Conservation (phyloP, 2,888 invertebrate genomes). For the Laspeyria flexula region DNA sequence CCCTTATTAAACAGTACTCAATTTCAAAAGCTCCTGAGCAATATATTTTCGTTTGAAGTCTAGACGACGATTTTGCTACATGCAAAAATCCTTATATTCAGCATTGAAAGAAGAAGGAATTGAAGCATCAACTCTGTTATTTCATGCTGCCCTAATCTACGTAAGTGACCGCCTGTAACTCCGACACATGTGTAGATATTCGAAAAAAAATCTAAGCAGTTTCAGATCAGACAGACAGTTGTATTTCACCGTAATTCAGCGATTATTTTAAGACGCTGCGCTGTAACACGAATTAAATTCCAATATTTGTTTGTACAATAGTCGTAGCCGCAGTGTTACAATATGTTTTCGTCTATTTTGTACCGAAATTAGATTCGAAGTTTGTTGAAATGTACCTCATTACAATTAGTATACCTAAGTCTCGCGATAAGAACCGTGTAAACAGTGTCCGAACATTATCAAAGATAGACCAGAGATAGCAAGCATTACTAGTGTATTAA, state of each 20-base stretch:
- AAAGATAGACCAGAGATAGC: constrained; percentile 54
- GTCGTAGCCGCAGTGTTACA: neutral
- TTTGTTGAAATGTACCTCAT: constrained; percentile 15
- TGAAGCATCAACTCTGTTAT: too few species aligned
- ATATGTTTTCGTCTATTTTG: neutral
- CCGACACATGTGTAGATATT: neutral
- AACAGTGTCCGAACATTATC: constrained; percentile 66
- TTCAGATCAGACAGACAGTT: neutral
- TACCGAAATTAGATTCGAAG: neutral
- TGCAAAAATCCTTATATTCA: too few species aligned
- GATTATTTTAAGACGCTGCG: neutral
- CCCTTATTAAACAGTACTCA: too few species aligned
- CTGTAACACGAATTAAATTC: neutral
- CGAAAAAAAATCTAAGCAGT: neutral
- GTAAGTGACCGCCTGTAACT: neutral
- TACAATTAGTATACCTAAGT: constrained; percentile 28
- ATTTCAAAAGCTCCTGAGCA: too few species aligned
- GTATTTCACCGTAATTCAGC: neutral
- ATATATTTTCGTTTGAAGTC: too few species aligned
- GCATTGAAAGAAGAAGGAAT: too few species aligned
- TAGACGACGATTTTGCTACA: too few species aligned
- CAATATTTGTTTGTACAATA: neutral
- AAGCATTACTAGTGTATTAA: constrained; percentile 35
- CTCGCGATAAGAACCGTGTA: constrained; percentile 48
- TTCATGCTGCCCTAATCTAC: too few species aligned